phyloP scores from a whole-genome alignment of 2,113 vertebrate genomes.

The Argyrosomus japonicus region DNA sequence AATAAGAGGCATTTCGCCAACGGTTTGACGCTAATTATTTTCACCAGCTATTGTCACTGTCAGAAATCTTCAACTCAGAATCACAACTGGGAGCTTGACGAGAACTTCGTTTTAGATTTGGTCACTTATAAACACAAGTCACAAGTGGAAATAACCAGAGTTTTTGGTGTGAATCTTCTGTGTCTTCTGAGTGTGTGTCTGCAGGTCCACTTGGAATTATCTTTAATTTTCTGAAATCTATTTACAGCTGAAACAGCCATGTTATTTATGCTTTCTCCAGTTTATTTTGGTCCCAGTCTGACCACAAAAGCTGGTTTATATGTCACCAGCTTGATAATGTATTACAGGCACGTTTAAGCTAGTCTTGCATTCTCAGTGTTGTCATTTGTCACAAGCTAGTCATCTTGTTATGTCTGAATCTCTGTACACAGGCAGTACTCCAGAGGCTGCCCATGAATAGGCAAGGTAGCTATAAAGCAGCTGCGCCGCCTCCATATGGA shows the following conservation, averaged over 20 bases:
- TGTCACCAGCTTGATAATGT: slow-evolving; percentile 8
- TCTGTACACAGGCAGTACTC: slow-evolving; percentile 25
- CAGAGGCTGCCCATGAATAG: slow-evolving; percentile 32
- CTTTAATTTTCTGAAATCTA: background rate
- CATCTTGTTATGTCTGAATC: slow-evolving; percentile 32
- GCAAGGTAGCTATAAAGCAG: slow-evolving; percentile 29
- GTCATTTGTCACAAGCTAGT: slow-evolving; percentile 31
- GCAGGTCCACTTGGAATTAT: background rate
- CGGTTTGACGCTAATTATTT: background rate
- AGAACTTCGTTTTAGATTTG: too few species aligned
- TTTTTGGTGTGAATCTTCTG: background rate
- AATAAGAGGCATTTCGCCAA: background rate
- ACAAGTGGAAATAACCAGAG: too few species aligned
- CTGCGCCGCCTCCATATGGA: slow-evolving; percentile 39
- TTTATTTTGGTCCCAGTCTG: background rate
- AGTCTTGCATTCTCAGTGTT: background rate
- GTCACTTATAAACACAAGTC: too few species aligned
- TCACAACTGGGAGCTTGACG: background rate
- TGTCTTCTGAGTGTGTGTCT: background rate
- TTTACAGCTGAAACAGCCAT: background rate
- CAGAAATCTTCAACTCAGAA: background rate
- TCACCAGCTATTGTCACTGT: background rate
- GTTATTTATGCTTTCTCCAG: background rate
- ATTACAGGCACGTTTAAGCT: slow-evolving; percentile 8
- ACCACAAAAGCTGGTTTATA: background rate